Evolutionary conservation across 2,888 invertebrate genomes (phyloP).

Genomic region (Watsonalla binaria): DNA sequence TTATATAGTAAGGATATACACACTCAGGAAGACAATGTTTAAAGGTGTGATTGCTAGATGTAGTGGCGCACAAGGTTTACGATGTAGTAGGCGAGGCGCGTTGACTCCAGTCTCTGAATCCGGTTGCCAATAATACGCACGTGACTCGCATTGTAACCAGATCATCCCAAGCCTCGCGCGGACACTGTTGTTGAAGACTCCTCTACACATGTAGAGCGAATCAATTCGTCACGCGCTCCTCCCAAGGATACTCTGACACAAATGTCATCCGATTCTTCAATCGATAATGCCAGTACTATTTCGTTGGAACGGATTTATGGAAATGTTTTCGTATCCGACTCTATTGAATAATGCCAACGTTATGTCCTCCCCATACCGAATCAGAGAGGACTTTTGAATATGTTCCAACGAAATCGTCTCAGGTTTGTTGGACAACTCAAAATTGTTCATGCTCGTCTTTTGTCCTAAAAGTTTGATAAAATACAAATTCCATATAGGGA

Average conservation of each 20-base stretch:
- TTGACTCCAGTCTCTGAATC: slow-evolving; percentile 60
- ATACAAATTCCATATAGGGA: too few relatives aligned
- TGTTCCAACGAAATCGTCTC: too few relatives aligned
- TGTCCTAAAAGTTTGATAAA: too few relatives aligned
- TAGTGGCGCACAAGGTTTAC: slow-evolving; percentile 25
- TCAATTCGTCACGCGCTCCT: slow-evolving; percentile 32
- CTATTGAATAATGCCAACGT: too few relatives aligned
- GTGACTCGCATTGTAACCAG: slow-evolving; percentile 50
- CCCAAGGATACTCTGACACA: not conserved
- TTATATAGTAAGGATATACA: too few relatives aligned
- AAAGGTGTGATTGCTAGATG: not conserved
- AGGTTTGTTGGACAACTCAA: too few relatives aligned
- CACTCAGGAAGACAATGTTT: too few relatives aligned
- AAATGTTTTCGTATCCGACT: not conserved
- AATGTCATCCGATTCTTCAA: not conserved
- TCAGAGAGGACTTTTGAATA: too few relatives aligned
- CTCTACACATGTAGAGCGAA: slow-evolving; percentile 29
- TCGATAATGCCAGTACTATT: not conserved
- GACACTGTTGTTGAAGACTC: slow-evolving; percentile 45
- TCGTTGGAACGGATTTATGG: not conserved
- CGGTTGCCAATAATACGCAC: slow-evolving; percentile 70
- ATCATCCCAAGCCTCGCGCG: slow-evolving; percentile 33
- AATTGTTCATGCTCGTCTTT: too few relatives aligned
- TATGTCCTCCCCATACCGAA: too few relatives aligned
- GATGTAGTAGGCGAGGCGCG: slow-evolving; percentile 30